Conservation (phyloP, 2,113 vertebrate species). For the Pangasianodon hypophthalmus region DNA sequence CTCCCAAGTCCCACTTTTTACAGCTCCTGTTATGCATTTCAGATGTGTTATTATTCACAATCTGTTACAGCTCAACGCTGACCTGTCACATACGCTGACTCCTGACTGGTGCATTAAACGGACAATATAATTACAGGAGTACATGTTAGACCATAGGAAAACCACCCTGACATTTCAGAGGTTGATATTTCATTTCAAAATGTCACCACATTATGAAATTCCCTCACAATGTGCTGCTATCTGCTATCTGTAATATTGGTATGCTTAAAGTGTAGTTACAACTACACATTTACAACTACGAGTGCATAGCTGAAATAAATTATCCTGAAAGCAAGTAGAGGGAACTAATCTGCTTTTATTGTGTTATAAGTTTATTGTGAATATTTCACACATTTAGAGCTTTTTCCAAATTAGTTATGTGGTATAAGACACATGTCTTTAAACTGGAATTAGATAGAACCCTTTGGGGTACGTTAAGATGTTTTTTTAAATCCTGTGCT, state of each 20-base stretch:
- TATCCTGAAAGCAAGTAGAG: neutral
- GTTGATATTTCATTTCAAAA: constrained; percentile 52
- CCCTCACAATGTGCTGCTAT: constrained; percentile 25
- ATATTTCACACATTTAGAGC: neutral
- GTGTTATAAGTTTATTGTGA: neutral
- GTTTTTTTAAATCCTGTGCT: neutral
- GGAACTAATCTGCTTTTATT: neutral
- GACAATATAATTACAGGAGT: constrained; percentile 42
- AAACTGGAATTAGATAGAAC: neutral
- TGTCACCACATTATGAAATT: constrained; percentile 48
- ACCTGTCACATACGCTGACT: neutral
- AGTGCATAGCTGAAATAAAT: neutral
- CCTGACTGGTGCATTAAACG: constrained; percentile 19
- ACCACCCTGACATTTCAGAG: constrained; percentile 49
- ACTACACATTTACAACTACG: neutral
- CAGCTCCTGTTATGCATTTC: neutral
- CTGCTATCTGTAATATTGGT: neutral
- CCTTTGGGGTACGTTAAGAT: neutral
- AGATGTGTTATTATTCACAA: neutral
- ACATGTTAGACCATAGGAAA: constrained; percentile 20
- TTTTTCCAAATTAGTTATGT: neutral
- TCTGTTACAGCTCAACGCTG: neutral
- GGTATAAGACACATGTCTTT: neutral
- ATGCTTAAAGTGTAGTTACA: neutral
- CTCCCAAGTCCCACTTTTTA: neutral